A percentile compares a stretch with the other conserved stretches of the same genome.
These are phyloP conservation scores for Neodiprion lecontei DNA, from an alignment of 1,140 invertebrate genomes.

Conservation along the genomic window DNA sequence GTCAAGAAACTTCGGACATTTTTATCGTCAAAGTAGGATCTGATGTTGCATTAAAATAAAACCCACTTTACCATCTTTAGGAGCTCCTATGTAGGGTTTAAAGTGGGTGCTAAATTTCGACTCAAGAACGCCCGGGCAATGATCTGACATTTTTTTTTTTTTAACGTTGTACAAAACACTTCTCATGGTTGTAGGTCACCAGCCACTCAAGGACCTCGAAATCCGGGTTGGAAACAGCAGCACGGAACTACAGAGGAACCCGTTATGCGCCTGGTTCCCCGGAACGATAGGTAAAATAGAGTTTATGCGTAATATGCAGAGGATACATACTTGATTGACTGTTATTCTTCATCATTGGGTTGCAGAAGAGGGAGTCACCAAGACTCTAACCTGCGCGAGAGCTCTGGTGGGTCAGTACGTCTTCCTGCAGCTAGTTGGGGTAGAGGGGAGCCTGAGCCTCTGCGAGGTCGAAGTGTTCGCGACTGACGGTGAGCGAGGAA, in stretches of 20 bases:
- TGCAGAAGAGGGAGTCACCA: slow-evolving; percentile 87
- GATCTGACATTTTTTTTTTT: slow-evolving; percentile 3
- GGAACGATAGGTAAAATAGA: slow-evolving; percentile 80
- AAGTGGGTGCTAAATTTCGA: too few species aligned
- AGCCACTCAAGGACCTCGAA: slow-evolving; percentile 89
- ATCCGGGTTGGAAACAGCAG: slow-evolving; percentile 92
- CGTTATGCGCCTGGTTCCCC: slow-evolving; percentile 91
- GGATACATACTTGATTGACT: slow-evolving; percentile 6
- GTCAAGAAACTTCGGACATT: too few species aligned
- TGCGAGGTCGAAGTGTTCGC: slow-evolving; percentile 93
- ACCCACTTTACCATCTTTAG: too few species aligned
- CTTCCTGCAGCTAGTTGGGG: slow-evolving; percentile 87
- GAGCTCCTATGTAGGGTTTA: too few species aligned
- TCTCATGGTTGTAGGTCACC: slow-evolving; percentile 69
- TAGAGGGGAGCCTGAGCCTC: slow-evolving; percentile 86
- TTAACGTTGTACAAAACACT: slow-evolving; percentile 14
- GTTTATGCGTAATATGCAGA: not conserved
- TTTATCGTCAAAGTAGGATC: too few species aligned
- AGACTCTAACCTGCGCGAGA: slow-evolving; percentile 86
- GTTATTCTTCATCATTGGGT: slow-evolving; percentile 26
- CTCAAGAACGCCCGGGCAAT: too few species aligned
- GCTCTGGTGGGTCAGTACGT: slow-evolving; percentile 86
- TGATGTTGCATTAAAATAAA: too few species aligned
- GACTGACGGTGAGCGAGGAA: slow-evolving; percentile 74
- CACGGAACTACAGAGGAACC: slow-evolving; percentile 83